phyloP scores from a whole-genome alignment of 2,113 vertebrate genomes.

The Psittacus erithacus region DNA sequence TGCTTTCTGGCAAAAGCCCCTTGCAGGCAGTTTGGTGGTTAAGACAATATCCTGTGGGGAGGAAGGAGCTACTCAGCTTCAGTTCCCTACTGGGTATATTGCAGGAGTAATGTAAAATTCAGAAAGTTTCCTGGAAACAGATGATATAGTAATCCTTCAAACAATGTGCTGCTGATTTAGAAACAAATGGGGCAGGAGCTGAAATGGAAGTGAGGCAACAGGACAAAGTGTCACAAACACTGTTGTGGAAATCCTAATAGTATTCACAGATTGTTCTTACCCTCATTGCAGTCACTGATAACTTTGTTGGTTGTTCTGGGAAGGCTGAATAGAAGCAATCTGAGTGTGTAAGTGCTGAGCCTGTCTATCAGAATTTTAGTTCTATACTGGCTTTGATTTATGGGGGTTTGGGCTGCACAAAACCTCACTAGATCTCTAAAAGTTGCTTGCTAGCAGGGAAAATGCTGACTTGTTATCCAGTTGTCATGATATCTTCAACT shows the following conservation, averaged over 20 bases:
- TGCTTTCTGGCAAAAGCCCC: not conserved
- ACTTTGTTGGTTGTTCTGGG: not conserved
- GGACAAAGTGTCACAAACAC: slow-evolving; percentile 4
- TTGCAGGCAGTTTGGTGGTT: not conserved
- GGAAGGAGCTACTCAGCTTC: not conserved
- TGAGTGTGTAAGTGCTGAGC: not conserved
- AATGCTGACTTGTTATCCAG: not conserved
- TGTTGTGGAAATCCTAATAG: not conserved
- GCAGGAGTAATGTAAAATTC: slow-evolving; percentile 37
- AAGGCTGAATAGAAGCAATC: not conserved
- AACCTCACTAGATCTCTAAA: not conserved
- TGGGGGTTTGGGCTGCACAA: not conserved
- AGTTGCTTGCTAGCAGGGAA: not conserved
- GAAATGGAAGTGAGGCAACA: not conserved
- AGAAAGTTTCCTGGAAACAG: slow-evolving; percentile 59
- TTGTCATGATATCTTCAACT: not conserved
- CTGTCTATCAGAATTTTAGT: not conserved
- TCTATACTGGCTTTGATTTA: not conserved
- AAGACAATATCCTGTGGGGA: slow-evolving; percentile 4
- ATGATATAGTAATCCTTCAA: slow-evolving; percentile 32
- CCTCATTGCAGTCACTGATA: not conserved
- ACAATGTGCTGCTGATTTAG: slow-evolving; percentile 30
- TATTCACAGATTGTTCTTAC: slow-evolving; percentile 3
- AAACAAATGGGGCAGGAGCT: not conserved
- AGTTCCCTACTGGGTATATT: not conserved